Percentiles rank a stretch among this genome's conserved stretches.
These are phyloP conservation scores for Sebastes glaucus DNA, from an alignment of 2,797 vertebrate genomes.

Conservation along the genomic window DNA sequence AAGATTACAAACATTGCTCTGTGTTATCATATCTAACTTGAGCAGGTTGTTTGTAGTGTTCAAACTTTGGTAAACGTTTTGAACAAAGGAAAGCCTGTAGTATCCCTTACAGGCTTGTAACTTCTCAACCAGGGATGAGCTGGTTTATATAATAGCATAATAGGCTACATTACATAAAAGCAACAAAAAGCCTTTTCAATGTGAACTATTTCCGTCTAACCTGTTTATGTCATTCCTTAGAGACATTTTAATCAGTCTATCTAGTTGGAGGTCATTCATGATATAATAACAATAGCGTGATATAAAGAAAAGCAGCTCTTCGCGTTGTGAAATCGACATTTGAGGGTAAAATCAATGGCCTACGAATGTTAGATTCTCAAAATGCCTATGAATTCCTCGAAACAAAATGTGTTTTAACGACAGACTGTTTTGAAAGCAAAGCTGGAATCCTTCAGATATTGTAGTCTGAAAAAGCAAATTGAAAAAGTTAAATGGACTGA, in stretches of 20 bases:
- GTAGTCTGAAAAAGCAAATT: neutral
- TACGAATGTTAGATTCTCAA: neutral
- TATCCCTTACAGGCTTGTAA: neutral
- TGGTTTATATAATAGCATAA: neutral
- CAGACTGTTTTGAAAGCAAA: slow-evolving; percentile 1
- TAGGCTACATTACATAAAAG: neutral
- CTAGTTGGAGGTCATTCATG: neutral
- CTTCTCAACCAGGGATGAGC: neutral
- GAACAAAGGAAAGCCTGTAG: neutral
- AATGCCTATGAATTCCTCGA: neutral
- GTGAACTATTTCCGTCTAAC: neutral
- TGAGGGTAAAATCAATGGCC: neutral
- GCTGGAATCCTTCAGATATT: slow-evolving; percentile 22
- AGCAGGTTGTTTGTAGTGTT: neutral
- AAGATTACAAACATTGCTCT: neutral
- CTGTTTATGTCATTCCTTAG: neutral
- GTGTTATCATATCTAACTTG: neutral
- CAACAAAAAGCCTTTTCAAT: neutral
- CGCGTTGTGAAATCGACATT: neutral
- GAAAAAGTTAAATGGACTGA: slow-evolving; percentile 1
- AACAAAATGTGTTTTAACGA: neutral
- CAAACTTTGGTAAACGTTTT: neutral
- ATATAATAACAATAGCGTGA: neutral
- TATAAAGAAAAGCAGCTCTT: neutral
- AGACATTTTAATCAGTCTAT: neutral